Evolutionary conservation across 2,113 vertebrate species (phyloP), one percentile per base, ranked within the genome.

Genomic region (Corythaixoides concolor): DNA sequence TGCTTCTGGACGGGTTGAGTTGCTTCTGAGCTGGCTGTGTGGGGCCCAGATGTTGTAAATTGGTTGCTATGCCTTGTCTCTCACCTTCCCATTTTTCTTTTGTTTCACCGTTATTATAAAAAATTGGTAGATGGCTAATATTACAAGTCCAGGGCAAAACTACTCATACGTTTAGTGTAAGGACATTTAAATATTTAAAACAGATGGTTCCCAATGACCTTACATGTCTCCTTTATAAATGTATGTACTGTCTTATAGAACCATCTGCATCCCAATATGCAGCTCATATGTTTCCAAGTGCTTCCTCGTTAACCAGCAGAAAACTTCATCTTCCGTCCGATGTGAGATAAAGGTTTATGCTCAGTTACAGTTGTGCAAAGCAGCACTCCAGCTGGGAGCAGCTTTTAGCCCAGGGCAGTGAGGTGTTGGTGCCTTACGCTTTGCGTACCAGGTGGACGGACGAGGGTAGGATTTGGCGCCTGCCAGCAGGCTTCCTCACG

Each of bases 221-320:
- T 97, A 97, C 95, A 97, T 93, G 96, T 96, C 97, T 97, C 97
- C 93, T 97, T 97, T 97, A 97, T 97, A 97, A 97, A 97, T 97
- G 89, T 95, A 90, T 97, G 81, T 97, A 86, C 89, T 88, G 94
- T 94, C 91, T 96, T 96, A 97, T 96, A 97, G 92, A 97, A 94
- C 91, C 89, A 97, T 96, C 96, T 98, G 89, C 88, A 97, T 96
- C 97, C 92, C 97, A 97, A 96, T 95, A 93, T 97, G 97, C 92
- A 96, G 95, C 96, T 97, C 97, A 97, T 97, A 97, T 97, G 95
- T 97, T 95, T 97, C 94, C 87, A 92, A 97, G 91, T 97, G 91
- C 96, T 93, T 97, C 85, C 97, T 96, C 27, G 88, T 97, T 96
- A 97, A 75, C 90, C 79, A 73, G 89, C 70, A 69, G 90, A 95